Evolutionary conservation across 2,797 vertebrate species (phyloP).

Genomic region (Myiotriccus ornatus): DNA sequence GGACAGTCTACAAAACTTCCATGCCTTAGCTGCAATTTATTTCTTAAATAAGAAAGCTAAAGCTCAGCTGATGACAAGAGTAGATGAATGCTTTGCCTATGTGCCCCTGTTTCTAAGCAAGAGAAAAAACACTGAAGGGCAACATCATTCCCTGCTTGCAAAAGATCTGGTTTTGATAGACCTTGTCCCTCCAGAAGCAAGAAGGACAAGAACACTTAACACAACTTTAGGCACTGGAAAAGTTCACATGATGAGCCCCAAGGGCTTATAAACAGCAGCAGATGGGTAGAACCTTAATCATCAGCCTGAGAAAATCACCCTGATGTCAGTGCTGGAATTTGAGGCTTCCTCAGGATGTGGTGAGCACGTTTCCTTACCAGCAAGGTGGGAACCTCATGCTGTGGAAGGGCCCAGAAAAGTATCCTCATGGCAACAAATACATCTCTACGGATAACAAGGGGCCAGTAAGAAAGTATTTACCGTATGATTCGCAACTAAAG

Average conservation of each 20-base stretch:
- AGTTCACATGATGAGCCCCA: background rate
- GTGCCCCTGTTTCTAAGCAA: background rate
- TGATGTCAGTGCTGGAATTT: background rate
- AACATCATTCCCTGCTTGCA: background rate
- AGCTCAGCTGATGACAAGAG: background rate
- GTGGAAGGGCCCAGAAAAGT: background rate
- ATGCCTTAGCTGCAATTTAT: background rate
- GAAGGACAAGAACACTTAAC: background rate
- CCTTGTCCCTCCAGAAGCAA: background rate
- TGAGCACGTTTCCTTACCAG: background rate
- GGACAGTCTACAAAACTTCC: background rate
- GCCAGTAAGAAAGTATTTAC: background rate
- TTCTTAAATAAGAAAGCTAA: background rate
- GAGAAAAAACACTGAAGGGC: background rate
- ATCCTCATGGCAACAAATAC: background rate
- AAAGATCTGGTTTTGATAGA: background rate
- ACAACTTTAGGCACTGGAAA: background rate
- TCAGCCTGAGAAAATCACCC: conserved; percentile 7
- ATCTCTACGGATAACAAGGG: background rate
- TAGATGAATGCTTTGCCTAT: background rate
- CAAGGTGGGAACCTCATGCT: background rate
- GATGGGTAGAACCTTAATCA: conserved; percentile 12
- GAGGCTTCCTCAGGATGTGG: background rate
- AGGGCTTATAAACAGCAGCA: conserved; percentile 8
- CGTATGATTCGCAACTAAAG: background rate